phyloP scores from a whole-genome alignment of 2,888 invertebrate species.

The Himalopsyche kuldschensis region DNA sequence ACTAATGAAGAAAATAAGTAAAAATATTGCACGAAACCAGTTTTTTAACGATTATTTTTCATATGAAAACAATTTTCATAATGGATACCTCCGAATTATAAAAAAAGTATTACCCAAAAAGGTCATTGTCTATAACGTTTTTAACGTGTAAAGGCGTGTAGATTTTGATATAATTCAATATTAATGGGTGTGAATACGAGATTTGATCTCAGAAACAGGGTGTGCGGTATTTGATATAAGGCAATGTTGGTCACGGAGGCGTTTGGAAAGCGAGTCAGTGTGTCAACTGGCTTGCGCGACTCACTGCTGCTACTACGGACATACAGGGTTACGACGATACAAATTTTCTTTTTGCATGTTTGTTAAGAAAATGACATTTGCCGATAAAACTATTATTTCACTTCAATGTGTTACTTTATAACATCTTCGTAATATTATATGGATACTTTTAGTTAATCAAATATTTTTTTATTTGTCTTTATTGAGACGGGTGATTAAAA shows the following conservation, averaged over 20 bases:
- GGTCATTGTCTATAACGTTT: not conserved
- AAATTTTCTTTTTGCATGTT: not conserved
- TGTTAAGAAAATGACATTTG: not conserved
- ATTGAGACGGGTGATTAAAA: no score
- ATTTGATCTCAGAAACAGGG: not conserved
- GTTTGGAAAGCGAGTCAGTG: slow-evolving; percentile 60
- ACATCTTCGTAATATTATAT: no score
- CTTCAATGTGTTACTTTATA: no score
- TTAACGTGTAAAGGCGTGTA: not conserved
- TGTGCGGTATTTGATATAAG: slow-evolving; percentile 25
- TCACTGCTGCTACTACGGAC: not conserved
- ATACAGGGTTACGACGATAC: slow-evolving; percentile 2
- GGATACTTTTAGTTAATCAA: no score
- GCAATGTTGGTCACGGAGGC: slow-evolving; percentile 33
- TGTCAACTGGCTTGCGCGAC: slow-evolving; percentile 45
- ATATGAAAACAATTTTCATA: not conserved
- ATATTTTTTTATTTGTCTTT: no score
- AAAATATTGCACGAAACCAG: not conserved
- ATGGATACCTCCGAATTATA: not conserved
- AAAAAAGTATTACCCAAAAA: not conserved
- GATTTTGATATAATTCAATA: not conserved
- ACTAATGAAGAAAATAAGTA: not conserved
- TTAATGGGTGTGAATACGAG: not conserved
- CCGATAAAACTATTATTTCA: not conserved
- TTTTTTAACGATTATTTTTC: not conserved